These are phyloP conservation scores for Himantopus leucocephalus DNA, from an alignment of 2,113 vertebrate species.

Conservation along the genomic window DNA sequence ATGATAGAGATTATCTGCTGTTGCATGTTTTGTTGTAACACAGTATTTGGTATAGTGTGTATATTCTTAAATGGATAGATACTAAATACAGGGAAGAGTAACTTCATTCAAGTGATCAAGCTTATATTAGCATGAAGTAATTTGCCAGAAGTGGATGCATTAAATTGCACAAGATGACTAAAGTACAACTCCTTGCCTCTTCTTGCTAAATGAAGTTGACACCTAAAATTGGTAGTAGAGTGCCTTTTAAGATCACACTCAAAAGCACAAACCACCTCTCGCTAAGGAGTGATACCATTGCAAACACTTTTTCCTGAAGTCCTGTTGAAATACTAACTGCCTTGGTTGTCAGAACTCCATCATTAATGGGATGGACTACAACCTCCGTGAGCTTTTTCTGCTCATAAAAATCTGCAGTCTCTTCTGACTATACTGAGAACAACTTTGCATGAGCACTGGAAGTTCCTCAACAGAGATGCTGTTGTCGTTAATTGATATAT, in stretches of 20 bases:
- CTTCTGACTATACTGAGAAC: neutral
- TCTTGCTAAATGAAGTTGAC: neutral
- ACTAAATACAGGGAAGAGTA: neutral
- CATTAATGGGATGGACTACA: neutral
- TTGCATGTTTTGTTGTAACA: conserved; percentile 30
- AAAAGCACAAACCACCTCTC: neutral
- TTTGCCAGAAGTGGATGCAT: neutral
- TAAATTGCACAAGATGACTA: neutral
- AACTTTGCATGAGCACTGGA: neutral
- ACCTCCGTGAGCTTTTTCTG: neutral
- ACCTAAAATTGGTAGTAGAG: neutral
- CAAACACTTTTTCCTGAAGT: neutral
- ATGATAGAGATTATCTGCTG: neutral
- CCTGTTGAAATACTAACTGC: neutral
- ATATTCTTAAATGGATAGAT: neutral
- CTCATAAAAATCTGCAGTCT: neutral
- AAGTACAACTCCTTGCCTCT: neutral
- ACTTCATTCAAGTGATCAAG: neutral
- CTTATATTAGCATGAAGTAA: neutral
- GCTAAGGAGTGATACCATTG: neutral
- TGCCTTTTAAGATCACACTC: neutral
- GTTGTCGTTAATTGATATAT: neutral
- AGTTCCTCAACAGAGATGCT: neutral
- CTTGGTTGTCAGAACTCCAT: neutral
- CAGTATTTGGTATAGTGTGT: neutral